Evolutionary conservation across 2,888 invertebrate genomes (phyloP), one percentile per base, ranked within the genome.

Genomic region (Buathra laborator): DNA sequence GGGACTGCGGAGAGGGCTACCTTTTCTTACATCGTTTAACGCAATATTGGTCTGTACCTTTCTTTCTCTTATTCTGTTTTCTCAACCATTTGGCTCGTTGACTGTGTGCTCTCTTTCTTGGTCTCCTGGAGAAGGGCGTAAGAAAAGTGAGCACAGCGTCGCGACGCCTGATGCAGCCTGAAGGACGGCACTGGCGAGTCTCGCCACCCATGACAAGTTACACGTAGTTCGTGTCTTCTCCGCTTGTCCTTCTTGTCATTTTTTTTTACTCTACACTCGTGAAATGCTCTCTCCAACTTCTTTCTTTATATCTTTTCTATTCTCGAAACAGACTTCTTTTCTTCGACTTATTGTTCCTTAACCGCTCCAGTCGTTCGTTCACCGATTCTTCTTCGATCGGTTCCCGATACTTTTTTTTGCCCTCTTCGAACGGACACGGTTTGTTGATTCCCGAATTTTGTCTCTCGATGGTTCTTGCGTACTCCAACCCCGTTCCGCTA

Each of bases 21-120:
- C 86, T 84, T 81, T 85, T 82, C 84, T 86, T 86, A 86, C 86
- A 81, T 82, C 84, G 81, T 82, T 86, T 84, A 86, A 86, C 86
- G 86, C 81, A 85, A 86, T 86, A 86, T 86, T 84, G 76, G 76
- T 81, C 78, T 76, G 85, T 82, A 74, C 70, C 32, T 68, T 67
- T 24, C 62, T 79, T 64, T 44, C 51, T 59, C 62, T 46, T 44
- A 19, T 59, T 51, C 46, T 9, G 64, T 66, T 67, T 72, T 62
- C 75, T 75, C 44, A 24, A 64, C 44, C 64, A 48, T 62, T 70
- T 53, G 44, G 51, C 64, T 48, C 83, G 72, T 64, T 66, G 44
- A 68, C 59, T 75, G 12, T 44, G 66, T 32, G 56, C 56, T 67
- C 62, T 74, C 74, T 74, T 16, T 43, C 44, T 46, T 19, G 19